Evolutionary conservation across 1,140 invertebrate species (phyloP), one percentile per base, ranked within the genome.

Genomic region (Bradysia coprophila): DNA sequence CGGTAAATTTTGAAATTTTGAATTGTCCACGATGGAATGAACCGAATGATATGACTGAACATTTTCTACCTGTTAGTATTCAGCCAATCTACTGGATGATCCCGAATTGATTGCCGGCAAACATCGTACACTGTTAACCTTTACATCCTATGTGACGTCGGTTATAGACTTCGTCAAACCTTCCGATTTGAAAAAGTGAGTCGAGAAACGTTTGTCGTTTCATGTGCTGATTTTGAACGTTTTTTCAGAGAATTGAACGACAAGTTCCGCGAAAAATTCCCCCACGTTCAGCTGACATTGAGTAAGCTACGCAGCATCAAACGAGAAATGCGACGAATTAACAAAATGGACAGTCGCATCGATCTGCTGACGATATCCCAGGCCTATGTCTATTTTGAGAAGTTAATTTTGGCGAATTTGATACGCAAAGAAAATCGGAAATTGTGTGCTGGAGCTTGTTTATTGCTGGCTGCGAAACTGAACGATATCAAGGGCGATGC

Each of bases 161-260:
- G 85, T 96, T 16, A 96, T 96, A 50, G 90, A 96, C 62, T 96
- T 97, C 60, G 90, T 94, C 1, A 80, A 88, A 52, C 90, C 92
- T 20, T 84, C 87, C n/a, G 91, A 95, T 63, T 64, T 98, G 41
- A 97, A 97, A 57, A 94, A 92, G 62, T n/a, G n/a, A n/a, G n/a
- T n/a, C n/a, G n/a, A n/a, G n/a, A n/a, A n/a, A n/a, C n/a, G n/a
- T n/a, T n/a, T n/a, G n/a, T n/a, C n/a, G n/a, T n/a, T n/a, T n/a
- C n/a, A n/a, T n/a, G n/a, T n/a, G n/a, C n/a, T n/a, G n/a, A n/a
- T n/a, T n/a, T n/a, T n/a, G n/a, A n/a, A n/a, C n/a, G n/a, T n/a
- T n/a, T n/a, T n/a, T n/a, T n/a, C n/a, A n/a, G n/a, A n/a, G 93
- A 97, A 66, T 66, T 97, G 1, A 98, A 98, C 65, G 92, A 96